phyloP scores from a whole-genome alignment of 2,888 invertebrate genomes.

The Cremastinae sp. region DNA sequence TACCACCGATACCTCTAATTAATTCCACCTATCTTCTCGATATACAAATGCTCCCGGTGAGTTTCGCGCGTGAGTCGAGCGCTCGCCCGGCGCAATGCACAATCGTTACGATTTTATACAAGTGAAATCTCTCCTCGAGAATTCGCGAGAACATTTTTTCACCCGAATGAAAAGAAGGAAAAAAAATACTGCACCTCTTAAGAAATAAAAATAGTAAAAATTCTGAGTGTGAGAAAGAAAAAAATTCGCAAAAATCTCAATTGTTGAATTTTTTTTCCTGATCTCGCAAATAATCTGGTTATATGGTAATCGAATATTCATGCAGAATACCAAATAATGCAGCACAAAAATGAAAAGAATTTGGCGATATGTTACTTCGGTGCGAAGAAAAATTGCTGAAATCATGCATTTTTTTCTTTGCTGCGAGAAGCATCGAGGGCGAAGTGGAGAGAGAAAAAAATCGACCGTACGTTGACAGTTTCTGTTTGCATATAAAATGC shows the following conservation, averaged over 20 bases:
- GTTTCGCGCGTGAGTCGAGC: conserved; percentile 43
- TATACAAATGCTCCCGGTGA: conserved; percentile 75
- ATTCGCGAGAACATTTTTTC: conserved; percentile 20
- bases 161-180: too few relatives aligned
- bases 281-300: not conserved
- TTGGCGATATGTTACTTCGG: not conserved
- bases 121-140: conserved; percentile 7
- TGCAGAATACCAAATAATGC: conserved; percentile 1
- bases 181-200: not conserved
- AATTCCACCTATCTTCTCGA: conserved; percentile 78
- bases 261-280: not conserved
- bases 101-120: conserved; percentile 23
- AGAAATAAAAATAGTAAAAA: not conserved
- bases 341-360: not conserved
- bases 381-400: conserved; percentile 52
- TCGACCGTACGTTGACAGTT: conserved; percentile 53
- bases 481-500: conserved; percentile 35
- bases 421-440: not conserved
- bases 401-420: conserved; percentile 54
- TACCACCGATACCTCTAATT: conserved; percentile 79
- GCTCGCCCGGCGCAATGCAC: conserved; percentile 38
- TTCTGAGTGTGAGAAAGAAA: too few relatives aligned
- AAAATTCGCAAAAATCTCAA: not conserved
- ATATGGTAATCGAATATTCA: not conserved
- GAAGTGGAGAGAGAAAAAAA: conserved; percentile 26